Evolutionary conservation across 1,140 invertebrate species (phyloP), one percentile per base, ranked within the genome.

Genomic region (Ceratoteleas bidentatus): DNA sequence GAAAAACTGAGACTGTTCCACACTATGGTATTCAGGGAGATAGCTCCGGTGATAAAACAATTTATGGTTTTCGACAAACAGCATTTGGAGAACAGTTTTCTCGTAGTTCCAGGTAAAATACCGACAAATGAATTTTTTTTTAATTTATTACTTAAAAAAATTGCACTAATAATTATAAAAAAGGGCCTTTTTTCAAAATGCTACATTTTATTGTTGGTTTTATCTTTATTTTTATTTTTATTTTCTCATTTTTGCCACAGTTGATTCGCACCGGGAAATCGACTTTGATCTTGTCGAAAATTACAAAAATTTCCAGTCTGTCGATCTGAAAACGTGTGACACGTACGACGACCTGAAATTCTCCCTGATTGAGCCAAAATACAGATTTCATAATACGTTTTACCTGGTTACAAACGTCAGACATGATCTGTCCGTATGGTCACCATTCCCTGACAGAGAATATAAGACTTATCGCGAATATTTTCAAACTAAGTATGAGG

Each of bases 391-490:
- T 6, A 24, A 65, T 11, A 61, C 56, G 9, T 75, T 88, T 0
- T 97, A 98, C 89, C 92, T 98, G 73, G 97, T 99, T 0, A 96
- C 96, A 7, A 93, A 95, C 86, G 94, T 98, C n/a, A 94, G 94
- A 47, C 89, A 94, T 1, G 94, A 97, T 84, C 90, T 97, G 64
- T 96, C 92, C n/a, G 96, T 98, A 0, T 50, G 90, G 6, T 97
- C 96, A 36, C 85, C 90, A 24, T 99, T 99, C 91, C 97, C 97
- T 0, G 94, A 95, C 13, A 90, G 94, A 13, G 85, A 95, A 0
- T 97, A 94, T 85, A 88, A 91, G 8, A 95, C 94, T 0, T 99
- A 96, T 87, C 92, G 93, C 9, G 92, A 96, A 32, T 99, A 99
- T 86, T 99, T 96, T 87, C 87, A 92, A 5, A 91, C 92, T 9